These are phyloP conservation scores for Meloe dianella DNA, from an alignment of 2,888 invertebrate genomes.

Conservation along the genomic window DNA sequence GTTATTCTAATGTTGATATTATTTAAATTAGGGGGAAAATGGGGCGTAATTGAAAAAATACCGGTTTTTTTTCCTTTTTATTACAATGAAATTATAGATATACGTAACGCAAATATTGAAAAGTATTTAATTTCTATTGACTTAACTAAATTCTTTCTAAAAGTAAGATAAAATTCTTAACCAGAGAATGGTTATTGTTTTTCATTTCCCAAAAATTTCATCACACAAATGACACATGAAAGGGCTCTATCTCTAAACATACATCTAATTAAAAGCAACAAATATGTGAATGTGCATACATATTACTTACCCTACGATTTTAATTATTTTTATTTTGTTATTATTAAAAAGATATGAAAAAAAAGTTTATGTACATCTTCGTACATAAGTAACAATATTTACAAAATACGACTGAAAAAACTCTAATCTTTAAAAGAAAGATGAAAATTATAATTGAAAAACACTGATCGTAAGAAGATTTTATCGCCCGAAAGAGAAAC, in stretches of 20 bases:
- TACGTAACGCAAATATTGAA: constrained; percentile 23
- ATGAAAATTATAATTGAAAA: background rate
- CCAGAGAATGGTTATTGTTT: constrained; percentile 20
- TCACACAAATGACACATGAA: constrained; percentile 49
- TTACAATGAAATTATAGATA: constrained; percentile 35
- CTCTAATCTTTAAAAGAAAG: constrained; percentile 12
- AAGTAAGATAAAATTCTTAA: constrained; percentile 28
- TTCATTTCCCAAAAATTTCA: constrained; percentile 25
- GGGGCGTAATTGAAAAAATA: background rate
- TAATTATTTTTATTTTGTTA: constrained; percentile 20
- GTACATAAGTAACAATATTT: constrained; percentile 52
- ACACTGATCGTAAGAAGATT: background rate
- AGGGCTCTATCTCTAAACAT: constrained; percentile 41
- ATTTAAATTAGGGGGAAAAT: no score
- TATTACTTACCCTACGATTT: constrained; percentile 32
- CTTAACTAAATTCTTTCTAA: constrained; percentile 28
- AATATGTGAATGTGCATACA: constrained; percentile 37
- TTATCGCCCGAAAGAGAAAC: background rate
- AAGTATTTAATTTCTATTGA: constrained; percentile 27
- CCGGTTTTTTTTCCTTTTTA: constrained; percentile 19
- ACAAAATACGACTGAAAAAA: constrained; percentile 42
- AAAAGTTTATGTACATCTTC: constrained; percentile 50
- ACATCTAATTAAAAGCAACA: constrained; percentile 39
- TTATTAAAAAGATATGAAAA: constrained; percentile 42
- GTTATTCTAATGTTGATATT: background rate